phyloP scores from a whole-genome alignment of 2,888 invertebrate genomes.

The Phengaris alcon region DNA sequence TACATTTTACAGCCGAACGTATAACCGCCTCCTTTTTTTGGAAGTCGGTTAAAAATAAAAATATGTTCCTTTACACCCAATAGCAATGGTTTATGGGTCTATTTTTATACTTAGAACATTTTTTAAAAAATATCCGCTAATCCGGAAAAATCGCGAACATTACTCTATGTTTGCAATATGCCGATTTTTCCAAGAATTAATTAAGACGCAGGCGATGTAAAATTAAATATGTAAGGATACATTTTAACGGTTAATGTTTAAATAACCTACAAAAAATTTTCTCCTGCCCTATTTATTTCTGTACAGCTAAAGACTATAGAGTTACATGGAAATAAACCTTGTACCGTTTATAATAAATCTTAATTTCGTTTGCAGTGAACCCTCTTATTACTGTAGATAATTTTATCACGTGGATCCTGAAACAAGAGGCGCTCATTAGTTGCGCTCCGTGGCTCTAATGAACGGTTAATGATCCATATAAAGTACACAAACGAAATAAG shows the following conservation, averaged over 20 bases:
- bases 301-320: not conserved
- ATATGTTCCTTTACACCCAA: too few relatives aligned
- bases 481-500: slow-evolving; percentile 32
- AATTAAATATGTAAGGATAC: not conserved
- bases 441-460: slow-evolving; percentile 36
- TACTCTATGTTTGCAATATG: too few relatives aligned
- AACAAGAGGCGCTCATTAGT: slow-evolving; percentile 41
- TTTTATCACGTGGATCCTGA: slow-evolving; percentile 24
- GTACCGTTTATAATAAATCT: not conserved
- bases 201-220: not conserved
- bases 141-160: too few relatives aligned
- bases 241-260: not conserved
- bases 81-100: too few relatives aligned
- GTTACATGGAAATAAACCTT: not conserved
- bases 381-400: slow-evolving; percentile 8
- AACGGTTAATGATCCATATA: slow-evolving; percentile 38
- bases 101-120: not conserved
- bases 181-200: not conserved
- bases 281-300: not conserved
- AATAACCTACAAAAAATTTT: not conserved
- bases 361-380: not conserved
- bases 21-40: too few relatives aligned
- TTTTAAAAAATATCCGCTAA: not conserved
- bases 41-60: too few relatives aligned
- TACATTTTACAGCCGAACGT: too few relatives aligned